Percentiles rank a stretch among this genome's conserved stretches.
phyloP scores from a whole-genome alignment of 2,113 vertebrate species.

The Lipophrys pholis region DNA sequence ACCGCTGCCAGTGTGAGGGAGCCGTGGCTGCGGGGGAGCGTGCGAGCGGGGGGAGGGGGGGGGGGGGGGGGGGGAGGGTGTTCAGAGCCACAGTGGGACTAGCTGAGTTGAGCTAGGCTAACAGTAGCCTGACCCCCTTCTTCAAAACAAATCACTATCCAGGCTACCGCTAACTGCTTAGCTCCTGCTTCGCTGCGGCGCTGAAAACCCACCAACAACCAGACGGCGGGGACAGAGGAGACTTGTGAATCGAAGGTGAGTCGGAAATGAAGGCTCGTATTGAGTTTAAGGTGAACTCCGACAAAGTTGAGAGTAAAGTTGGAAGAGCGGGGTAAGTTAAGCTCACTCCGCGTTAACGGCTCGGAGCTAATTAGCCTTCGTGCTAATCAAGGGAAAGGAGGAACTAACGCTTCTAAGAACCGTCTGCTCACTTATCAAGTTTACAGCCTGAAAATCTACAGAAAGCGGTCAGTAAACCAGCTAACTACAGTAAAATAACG shows the following conservation, averaged over 20 bases:
- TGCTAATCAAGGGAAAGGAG: slow-evolving; percentile 66
- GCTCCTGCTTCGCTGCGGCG: slow-evolving; percentile 18
- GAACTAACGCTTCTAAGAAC: slow-evolving; percentile 52
- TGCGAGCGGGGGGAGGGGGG: no score
- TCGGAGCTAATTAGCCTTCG: slow-evolving; percentile 65
- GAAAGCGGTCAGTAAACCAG: neutral
- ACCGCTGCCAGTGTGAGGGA: slow-evolving; percentile 9
- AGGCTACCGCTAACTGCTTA: slow-evolving; percentile 43
- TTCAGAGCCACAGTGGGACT: slow-evolving; percentile 31
- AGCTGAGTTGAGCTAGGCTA: slow-evolving; percentile 73
- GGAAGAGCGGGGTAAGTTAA: slow-evolving; percentile 49
- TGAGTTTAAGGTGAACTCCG: slow-evolving; percentile 2
- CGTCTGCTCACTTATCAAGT: slow-evolving; percentile 11
- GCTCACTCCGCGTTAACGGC: slow-evolving; percentile 42
- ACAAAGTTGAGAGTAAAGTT: slow-evolving; percentile 72
- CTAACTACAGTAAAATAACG: neutral
- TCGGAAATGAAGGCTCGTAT: neutral
- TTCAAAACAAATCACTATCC: slow-evolving; percentile 78
- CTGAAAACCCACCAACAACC: slow-evolving; percentile 24
- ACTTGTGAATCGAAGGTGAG: slow-evolving; percentile 61
- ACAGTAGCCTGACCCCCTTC: slow-evolving; percentile 63
- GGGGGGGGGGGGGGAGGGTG: slow-evolving; percentile 4
- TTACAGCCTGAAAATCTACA: neutral
- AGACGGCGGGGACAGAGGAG: no score
- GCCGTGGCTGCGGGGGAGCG: neutral